Base-by-base conservation (phyloP, 2,888 invertebrate genomes). In the Drosophila mimetica region DNA sequence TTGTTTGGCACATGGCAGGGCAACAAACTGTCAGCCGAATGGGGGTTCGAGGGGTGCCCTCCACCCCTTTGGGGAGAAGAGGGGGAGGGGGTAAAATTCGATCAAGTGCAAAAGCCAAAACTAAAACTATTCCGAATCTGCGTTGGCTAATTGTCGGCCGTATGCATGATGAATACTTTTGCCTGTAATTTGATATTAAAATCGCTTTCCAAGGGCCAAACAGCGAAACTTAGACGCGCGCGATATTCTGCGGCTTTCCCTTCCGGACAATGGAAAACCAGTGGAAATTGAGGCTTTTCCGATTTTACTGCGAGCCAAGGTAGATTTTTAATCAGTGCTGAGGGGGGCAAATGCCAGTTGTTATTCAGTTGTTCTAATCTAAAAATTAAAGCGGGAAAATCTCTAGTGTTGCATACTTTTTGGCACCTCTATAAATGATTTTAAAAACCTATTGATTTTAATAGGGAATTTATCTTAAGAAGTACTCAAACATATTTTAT, bases 1-100 rank as follows among this genome's bases (percentile, higher is more conserved):
- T 87, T 87, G 86, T 82, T 87, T 82, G 79, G 82, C 83, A 72
- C 80, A 79, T 86, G 63, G 77, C 71, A 63, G 47, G 64, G 52
- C 71, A 71, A 71, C 67, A 67, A 67, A 67, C 67, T 71, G 67
- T 67, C 60, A 71, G 20, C 36, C 20, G 18, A 5, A 6, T 36
- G 28, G 6, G 47, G 36, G 9, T 28, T 8, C 11, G 11, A 11
- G 2, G 2, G n/a, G n/a, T n/a, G 0, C 14, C 5, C 2, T 7
- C 5, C n/a, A 9, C 37, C 14, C 25, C 7, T 25, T 25, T 1
- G 20, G 50, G 44, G 44, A 22, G 20, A 51, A 14, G 34, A 28
- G n/a, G 14, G 30, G 4, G 22, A 9, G 9, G 9, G n/a, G 11
- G 41, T 9, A 8, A 30, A 51, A 64, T 64, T 64, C 67, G 64